A percentile compares a stretch with the other conserved stretches of the same genome.
Evolutionary conservation across 1,140 invertebrate genomes (phyloP).

Genomic region (Liolophura sinensis): DNA sequence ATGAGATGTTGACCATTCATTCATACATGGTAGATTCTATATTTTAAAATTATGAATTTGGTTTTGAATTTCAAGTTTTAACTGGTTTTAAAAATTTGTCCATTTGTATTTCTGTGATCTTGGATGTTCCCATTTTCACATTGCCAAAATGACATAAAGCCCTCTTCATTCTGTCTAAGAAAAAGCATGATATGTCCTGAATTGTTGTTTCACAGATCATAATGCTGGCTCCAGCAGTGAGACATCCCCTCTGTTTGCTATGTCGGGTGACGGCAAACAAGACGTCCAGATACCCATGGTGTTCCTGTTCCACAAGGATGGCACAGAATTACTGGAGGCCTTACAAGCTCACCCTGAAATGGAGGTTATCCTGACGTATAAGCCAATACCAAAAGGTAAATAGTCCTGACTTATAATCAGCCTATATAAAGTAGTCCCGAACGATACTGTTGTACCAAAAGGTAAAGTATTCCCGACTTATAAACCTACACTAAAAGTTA

Average conservation of each 20-base stretch:
- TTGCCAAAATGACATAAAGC: no score
- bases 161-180: no score
- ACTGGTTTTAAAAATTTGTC: no score
- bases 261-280: constrained; percentile 90
- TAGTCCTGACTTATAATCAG: neutral
- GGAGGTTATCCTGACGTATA: constrained; percentile 24
- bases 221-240: constrained; percentile 72
- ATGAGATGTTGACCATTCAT: no score
- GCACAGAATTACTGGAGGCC: constrained; percentile 67
- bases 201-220: constrained; percentile 71
- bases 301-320: constrained; percentile 87
- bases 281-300: constrained; percentile 89
- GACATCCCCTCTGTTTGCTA: constrained; percentile 85
- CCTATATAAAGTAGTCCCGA: constrained; percentile 8
- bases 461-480: neutral
- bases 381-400: constrained; percentile 13
- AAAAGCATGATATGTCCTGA: no score
- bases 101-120: no score
- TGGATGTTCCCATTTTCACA: no score
- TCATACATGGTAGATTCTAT: no score
- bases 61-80: no score
- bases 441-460: neutral
- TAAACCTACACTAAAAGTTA: constrained; percentile 11
- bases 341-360: constrained; percentile 31
- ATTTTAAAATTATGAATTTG: no score